Evolutionary conservation across 2,113 vertebrate genomes (phyloP), one percentile per base, ranked within the genome.

Genomic region (Conger conger): DNA sequence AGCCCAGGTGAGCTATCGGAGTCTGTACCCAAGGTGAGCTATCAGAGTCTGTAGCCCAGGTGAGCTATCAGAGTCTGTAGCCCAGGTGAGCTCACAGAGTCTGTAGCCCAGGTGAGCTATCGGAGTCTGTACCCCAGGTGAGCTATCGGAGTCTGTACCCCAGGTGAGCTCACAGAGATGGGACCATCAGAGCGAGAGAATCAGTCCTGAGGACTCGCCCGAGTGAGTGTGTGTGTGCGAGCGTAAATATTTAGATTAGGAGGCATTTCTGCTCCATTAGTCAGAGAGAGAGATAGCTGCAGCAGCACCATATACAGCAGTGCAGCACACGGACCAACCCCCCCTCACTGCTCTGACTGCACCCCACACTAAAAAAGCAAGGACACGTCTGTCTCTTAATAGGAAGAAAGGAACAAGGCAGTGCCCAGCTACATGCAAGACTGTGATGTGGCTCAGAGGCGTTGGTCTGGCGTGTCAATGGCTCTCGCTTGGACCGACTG

Each of bases 281-380:
- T 85, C 84, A 87, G 81, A 37, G 76, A 79, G 54, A 7, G 30
- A 42, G 77, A n/a, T n/a, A 76, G 82, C 83, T 82, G 8, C 57
- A 84, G 73, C 79, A 89, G 78, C 60, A 86, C 88, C 89, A 90
- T 91, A 91, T 91, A 90, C 88, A 91, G 89, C 88, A 88, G 81
- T 87, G 50, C 54, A 85, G 13, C 54, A 33, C 60, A 86, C 82
- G 54, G 16, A 16, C 18, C 27, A 80, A 86, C n/a, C 33, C 78
- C 38, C 81, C 30, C 23, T 57, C 81, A 77, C 79, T 68, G 37
- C n/a, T n/a, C n/a, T n/a, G n/a, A 83, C 30, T 42, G 30, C 30
- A 42, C 18, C 30, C 57, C 30, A 40, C 53, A n/a, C 54, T 27
- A 82, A 63, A 4, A 63, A 63, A 63, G 23, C 23, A 76, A n/a